phyloP scores from a whole-genome alignment of 2,888 invertebrate species.

The Caenorhabditis zanzibari region DNA sequence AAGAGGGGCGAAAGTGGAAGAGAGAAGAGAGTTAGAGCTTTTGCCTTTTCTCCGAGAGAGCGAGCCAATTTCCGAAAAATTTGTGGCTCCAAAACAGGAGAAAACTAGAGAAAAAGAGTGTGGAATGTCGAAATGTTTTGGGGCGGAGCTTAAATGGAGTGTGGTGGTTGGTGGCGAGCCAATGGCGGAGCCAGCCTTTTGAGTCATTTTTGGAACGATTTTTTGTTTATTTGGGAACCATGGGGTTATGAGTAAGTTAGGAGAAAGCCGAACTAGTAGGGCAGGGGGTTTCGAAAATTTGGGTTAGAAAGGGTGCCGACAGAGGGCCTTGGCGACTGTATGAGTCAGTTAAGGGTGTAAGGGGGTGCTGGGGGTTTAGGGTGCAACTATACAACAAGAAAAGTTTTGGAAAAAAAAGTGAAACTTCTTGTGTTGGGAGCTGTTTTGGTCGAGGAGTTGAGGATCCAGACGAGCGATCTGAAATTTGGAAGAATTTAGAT shows the following conservation, averaged over 20 bases:
- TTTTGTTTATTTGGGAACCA: neutral
- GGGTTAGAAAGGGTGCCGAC: conserved; percentile 2
- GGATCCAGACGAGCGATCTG: no score
- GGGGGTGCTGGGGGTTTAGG: neutral
- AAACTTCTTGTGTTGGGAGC: no score
- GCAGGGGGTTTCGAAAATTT: conserved; percentile 15
- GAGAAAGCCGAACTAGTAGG: conserved; percentile 42
- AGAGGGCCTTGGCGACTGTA: conserved; percentile 21
- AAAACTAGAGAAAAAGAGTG: neutral
- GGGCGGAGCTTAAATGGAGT: conserved; percentile 33
- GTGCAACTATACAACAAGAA: conserved; percentile 8
- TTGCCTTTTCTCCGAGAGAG: neutral
- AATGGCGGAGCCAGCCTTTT: conserved; percentile 22
- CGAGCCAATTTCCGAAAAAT: conserved; percentile 61
- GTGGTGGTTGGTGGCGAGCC: conserved; percentile 6
- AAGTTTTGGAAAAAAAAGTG: no score
- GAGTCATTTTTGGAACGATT: conserved; percentile 23
- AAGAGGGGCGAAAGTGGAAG: conserved; percentile 18
- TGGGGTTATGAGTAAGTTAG: conserved; percentile 38
- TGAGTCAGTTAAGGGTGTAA: conserved; percentile 30
- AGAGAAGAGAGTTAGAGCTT: conserved; percentile 21
- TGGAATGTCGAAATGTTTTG: no score
- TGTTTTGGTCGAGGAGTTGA: no score
- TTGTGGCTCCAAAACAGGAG: conserved; percentile 24
- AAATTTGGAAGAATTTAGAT: no score